These are phyloP conservation scores for Pecten maximus DNA, from an alignment of 2,888 invertebrate genomes.

Conservation along the genomic window DNA sequence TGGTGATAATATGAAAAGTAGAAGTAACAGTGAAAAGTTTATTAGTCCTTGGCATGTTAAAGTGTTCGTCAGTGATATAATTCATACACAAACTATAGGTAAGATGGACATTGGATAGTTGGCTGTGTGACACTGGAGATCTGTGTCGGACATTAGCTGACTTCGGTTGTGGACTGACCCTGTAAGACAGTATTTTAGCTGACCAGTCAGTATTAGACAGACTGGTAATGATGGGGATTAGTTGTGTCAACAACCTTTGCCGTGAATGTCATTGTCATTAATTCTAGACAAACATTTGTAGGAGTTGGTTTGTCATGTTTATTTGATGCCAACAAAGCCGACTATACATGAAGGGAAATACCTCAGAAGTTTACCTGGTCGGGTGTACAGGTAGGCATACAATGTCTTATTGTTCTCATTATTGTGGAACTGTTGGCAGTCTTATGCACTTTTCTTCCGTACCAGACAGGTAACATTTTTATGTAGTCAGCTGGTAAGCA, in stretches of 20 bases:
- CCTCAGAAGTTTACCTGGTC: background rate
- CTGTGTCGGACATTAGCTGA: background rate
- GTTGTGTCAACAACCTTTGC: background rate
- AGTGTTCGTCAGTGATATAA: no score
- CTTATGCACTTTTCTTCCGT: background rate
- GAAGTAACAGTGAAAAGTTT: background rate
- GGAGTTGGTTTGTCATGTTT: slow-evolving; percentile 11
- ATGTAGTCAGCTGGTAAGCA: background rate
- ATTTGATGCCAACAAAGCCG: background rate
- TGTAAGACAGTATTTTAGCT: background rate
- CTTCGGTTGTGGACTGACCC: background rate
- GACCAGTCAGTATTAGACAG: slow-evolving; percentile 11
- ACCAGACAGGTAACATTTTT: background rate
- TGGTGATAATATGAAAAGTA: background rate
- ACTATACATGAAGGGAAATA: background rate
- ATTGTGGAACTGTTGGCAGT: no score
- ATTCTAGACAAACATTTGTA: slow-evolving; percentile 20
- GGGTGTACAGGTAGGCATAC: slow-evolving; percentile 22
- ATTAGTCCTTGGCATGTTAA: background rate
- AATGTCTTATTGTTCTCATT: background rate
- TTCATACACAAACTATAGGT: no score
- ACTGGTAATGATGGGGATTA: background rate
- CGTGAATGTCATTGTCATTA: slow-evolving; percentile 3
- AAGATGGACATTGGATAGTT: background rate
- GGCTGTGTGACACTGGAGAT: background rate